These are phyloP conservation scores for Ptyas mucosa DNA, from an alignment of 2,113 vertebrate genomes.

Conservation along the genomic window DNA sequence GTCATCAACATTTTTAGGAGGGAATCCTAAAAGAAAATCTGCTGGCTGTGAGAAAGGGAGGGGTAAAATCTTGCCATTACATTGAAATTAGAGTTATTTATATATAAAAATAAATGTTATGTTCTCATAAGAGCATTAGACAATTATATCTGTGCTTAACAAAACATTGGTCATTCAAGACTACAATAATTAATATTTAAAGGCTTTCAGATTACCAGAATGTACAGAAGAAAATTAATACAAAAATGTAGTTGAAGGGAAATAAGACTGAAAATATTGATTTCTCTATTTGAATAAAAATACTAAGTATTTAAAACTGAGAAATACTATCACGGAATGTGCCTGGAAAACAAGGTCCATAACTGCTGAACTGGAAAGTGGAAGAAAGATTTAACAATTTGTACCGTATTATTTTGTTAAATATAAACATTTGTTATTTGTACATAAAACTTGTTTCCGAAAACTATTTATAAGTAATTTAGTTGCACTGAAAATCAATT, in stretches of 20 bases:
- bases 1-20: slow-evolving; percentile 68
- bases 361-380: slow-evolving; percentile 68
- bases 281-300: slow-evolving; percentile 71
- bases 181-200: slow-evolving; percentile 76
- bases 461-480: slow-evolving; percentile 84
- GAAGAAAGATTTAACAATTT: slow-evolving; percentile 71
- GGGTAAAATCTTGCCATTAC: slow-evolving; percentile 68
- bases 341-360: slow-evolving; percentile 66
- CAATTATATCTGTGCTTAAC: slow-evolving; percentile 78
- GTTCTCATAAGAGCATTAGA: slow-evolving; percentile 76
- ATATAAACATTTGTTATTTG: slow-evolving; percentile 88
- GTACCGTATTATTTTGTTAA: slow-evolving; percentile 84
- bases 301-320: slow-evolving; percentile 74
- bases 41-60: slow-evolving; percentile 84
- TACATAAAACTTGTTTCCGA: slow-evolving; percentile 80
- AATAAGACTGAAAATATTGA: slow-evolving; percentile 69
- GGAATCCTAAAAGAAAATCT: slow-evolving; percentile 80
- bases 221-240: slow-evolving; percentile 76
- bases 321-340: slow-evolving; percentile 76
- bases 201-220: slow-evolving; percentile 74
- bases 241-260: slow-evolving; percentile 70
- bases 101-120: slow-evolving; percentile 81
- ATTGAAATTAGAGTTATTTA: slow-evolving; percentile 71
- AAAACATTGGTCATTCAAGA: slow-evolving; percentile 78
- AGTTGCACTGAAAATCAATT: slow-evolving; percentile 78